Evolutionary conservation across 2,797 vertebrate genomes (phyloP), one percentile per base, ranked within the genome.

Genomic region (Coilia nasus): DNA sequence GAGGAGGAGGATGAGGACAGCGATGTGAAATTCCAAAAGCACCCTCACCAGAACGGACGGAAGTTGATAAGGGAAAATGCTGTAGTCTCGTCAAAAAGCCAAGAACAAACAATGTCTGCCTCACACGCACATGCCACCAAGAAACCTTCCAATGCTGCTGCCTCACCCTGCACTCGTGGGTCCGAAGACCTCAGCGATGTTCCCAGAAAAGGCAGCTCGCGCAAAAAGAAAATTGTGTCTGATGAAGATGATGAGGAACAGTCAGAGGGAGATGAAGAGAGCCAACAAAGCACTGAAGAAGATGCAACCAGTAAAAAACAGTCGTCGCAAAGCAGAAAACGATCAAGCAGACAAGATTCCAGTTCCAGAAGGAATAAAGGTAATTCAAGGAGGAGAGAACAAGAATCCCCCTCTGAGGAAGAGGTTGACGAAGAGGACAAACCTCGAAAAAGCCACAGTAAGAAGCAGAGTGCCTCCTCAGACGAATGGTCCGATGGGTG

Each of bases 1-100:
- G 93, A 95, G 62, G 93, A 95, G 41, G 91, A 90, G 2, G 87
- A 89, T 62, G 71, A 78, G 31, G 71, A 21, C 17, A 21, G 19
- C 44, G 17, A 78, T 44, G 17, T 35, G 19, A 64, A 31, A 85
- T 81, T 89, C 82, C 89, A 90, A 56, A 94, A 92, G 89, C 90
- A 89, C 23, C 87, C 88, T 67, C 93, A 95, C 85, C 95, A 95
- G 88, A 96, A 96, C 23, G 95, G 95, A 86, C 92, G 89, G 84
- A 93, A 92, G 21, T 44, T 90, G 83, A 89, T 91, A 23, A 89
- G 91, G 85, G 85, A 87, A 11, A 89, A 90, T 87, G 90, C 83
- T 89, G 92, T 90, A 90, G 86, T 86, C 64, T 88, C 88, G 25
- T 86, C 89, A 87, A 93, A 93, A 94, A 92, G 92, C 90, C 93